phyloP scores from a whole-genome alignment of 2,888 invertebrate species.

The Cyclophora albipunctata region DNA sequence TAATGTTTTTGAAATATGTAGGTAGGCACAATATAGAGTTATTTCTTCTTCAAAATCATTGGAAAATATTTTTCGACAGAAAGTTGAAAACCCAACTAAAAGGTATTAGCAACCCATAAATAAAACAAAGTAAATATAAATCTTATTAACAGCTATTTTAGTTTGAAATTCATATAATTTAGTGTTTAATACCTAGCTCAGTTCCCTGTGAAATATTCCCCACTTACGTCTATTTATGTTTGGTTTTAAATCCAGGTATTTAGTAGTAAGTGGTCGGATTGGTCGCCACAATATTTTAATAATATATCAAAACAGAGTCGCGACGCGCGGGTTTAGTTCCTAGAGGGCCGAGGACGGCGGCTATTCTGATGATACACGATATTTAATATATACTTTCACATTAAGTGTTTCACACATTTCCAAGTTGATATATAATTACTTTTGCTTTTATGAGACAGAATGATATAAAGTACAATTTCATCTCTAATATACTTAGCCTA shows the following conservation, averaged over 20 bases:
- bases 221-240: background rate
- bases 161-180: too few relatives aligned
- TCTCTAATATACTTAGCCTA: too few relatives aligned
- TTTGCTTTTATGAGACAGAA: too few relatives aligned
- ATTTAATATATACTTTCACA: background rate
- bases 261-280: background rate
- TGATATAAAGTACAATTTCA: too few relatives aligned
- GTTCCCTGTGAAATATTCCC: background rate
- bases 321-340: background rate
- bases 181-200: too few relatives aligned
- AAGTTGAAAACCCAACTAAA: too few relatives aligned
- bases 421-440: background rate
- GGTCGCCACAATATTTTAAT: conserved; percentile 7
- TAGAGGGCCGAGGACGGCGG: background rate
- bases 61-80: too few relatives aligned
- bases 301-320: conserved; percentile 19
- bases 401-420: background rate
- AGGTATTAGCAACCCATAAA: background rate
- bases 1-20: too few relatives aligned
- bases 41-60: too few relatives aligned
- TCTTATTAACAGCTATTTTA: too few relatives aligned
- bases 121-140: background rate
- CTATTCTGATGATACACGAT: background rate
- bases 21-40: too few relatives aligned
- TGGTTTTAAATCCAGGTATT: background rate